Percentiles rank a stretch among this genome's conserved stretches.
Evolutionary conservation across 53 echinoderm and acorn worm species (phyloP).

Genomic region (Antedon mediterranea): DNA sequence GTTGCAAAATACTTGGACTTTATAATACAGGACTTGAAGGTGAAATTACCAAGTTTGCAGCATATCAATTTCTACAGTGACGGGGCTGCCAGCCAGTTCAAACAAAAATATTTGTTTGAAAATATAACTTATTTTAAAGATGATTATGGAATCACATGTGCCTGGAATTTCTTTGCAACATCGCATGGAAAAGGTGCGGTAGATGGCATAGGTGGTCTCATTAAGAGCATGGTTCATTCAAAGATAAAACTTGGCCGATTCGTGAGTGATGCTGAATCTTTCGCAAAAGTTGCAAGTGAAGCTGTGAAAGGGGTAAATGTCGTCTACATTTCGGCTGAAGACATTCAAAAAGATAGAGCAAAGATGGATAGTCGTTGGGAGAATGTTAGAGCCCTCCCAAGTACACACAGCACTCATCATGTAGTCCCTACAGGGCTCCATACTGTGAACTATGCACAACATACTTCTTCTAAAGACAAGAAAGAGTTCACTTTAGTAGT

Average conservation of each 20-base stretch:
- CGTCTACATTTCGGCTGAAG: neutral
- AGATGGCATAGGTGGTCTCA: neutral
- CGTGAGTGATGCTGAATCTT: too few species aligned
- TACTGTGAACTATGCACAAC: too few species aligned
- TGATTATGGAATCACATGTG: neutral
- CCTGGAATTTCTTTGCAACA: constrained; percentile 10
- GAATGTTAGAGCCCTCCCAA: neutral
- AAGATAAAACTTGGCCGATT: neutral
- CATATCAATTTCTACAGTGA: constrained; percentile 9
- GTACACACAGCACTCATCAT: neutral
- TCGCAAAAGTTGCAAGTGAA: neutral
- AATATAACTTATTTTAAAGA: constrained; percentile 13
- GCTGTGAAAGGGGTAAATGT: neutral
- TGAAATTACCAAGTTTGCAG: neutral
- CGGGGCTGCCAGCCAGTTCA: constrained; percentile 30
- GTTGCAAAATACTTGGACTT: constrained; percentile 13
- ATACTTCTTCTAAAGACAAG: too few species aligned
- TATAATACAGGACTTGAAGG: constrained; percentile 6
- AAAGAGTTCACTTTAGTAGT: too few species aligned
- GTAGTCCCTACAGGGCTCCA: neutral
- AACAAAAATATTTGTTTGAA: constrained; percentile 18
- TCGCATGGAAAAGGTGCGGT: neutral
- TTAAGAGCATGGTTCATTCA: neutral
- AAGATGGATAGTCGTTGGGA: neutral
- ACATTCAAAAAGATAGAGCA: neutral